phyloP scores from a whole-genome alignment of 2,113 vertebrate species.

The Prinia subflava region DNA sequence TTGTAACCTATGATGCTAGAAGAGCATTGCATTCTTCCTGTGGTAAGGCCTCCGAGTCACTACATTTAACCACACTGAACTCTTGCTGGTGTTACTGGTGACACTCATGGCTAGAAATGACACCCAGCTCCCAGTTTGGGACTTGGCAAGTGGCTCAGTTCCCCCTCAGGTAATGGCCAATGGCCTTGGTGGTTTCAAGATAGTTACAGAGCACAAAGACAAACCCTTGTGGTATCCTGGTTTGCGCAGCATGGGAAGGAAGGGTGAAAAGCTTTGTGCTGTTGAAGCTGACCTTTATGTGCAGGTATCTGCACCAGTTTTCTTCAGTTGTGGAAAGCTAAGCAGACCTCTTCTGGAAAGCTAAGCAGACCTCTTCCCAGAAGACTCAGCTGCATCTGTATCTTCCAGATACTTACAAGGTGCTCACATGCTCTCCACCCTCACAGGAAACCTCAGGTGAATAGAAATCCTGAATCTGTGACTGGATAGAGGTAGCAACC shows the following conservation, averaged over 20 bases:
- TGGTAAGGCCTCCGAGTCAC: neutral
- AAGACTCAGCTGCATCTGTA: neutral
- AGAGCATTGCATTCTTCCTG: neutral
- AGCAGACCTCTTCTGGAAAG: neutral
- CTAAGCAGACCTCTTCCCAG: neutral
- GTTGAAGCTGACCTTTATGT: neutral
- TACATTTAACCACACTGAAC: neutral
- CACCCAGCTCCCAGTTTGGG: accelerated
- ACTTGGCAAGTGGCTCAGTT: neutral
- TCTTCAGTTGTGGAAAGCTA: neutral
- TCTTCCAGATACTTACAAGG: neutral
- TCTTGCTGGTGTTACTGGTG: neutral
- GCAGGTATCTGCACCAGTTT: neutral
- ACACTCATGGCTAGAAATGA: neutral
- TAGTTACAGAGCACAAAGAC: neutral
- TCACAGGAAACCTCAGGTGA: neutral
- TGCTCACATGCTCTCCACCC: neutral
- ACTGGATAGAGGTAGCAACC: neutral
- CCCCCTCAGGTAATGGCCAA: neutral
- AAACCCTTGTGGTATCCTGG: neutral
- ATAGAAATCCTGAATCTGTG: neutral
- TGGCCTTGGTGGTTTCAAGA: neutral
- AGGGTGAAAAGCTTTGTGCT: neutral
- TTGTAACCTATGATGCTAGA: neutral
- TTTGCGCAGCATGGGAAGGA: neutral